Evolutionary conservation across 1,140 invertebrate species (phyloP), one percentile per base, ranked within the genome.

Genomic region (Drosophila melanica): DNA sequence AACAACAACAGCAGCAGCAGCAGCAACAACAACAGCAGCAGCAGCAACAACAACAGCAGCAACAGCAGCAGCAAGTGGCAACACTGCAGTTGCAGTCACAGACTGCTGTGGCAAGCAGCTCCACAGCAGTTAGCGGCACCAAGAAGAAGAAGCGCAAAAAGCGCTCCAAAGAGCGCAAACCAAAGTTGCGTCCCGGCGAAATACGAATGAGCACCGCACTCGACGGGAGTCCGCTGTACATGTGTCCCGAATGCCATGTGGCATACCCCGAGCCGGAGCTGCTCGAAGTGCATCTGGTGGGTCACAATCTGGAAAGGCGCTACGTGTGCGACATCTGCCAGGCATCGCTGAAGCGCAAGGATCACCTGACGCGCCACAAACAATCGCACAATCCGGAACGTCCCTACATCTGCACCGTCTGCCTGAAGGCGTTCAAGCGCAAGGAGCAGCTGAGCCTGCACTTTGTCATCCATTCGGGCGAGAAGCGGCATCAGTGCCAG

Each of bases 291-390:
- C 96, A 97, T 92, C 91, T 97, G 11, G 93, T 96, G 12, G 96
- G 96, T 3, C 96, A 92, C 50, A 97, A 95, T 45, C 93, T 96
- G 78, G 96, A 97, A 81, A 93, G 96, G 77, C 93, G 94, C 82
- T 97, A 97, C 80, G 96, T 97, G 18, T 97, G 96, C 92, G 96
- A 97, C 85, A 97, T 97, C 27, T 97, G 96, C 77, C 96, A 96
- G 63, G 96, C 96, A 14, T 96, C 96, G 8, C 91, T 97, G 7
- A 97, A 97, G 82, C 94, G 96, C 33, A 97, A 97, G 90, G 96
- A 96, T 91, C 96, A 97, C 82, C 90, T 97, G 41, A 96, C 95
- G 6, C 94, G 96, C 18, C 96, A 97, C 92, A 96, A 96, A 86
- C 95, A 96, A 81, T 96, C 95, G 57, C 96, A 96, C 91, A 96